Conservation (phyloP, 2,888 invertebrate species). For the Salpingus planirostris region DNA sequence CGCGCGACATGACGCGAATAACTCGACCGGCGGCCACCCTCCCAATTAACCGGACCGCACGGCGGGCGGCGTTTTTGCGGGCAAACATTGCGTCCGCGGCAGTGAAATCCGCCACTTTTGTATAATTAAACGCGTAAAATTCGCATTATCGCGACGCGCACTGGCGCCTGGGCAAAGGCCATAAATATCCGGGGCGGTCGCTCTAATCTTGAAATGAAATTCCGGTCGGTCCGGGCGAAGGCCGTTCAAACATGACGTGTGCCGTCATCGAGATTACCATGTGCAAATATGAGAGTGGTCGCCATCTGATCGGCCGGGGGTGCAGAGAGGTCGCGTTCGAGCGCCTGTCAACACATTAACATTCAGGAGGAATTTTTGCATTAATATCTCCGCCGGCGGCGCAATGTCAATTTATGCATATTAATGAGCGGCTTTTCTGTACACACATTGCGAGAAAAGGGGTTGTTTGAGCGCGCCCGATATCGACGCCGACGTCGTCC, state of each 20-base stretch:
- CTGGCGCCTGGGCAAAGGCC: constrained; percentile 28
- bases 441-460: constrained; percentile 8
- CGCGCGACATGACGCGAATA: constrained; percentile 29
- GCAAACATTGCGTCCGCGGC: too few species aligned
- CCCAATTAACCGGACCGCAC: too few species aligned
- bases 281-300: constrained; percentile 19
- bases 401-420: constrained; percentile 36
- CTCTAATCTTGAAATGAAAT: constrained; percentile 36
- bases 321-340: too few species aligned
- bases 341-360: constrained; percentile 22
- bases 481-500: too few species aligned
- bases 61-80: too few species aligned
- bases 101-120: too few species aligned
- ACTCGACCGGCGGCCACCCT: constrained; percentile 3
- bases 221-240: constrained; percentile 27
- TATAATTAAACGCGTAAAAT: constrained; percentile 30
- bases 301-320: too few species aligned
- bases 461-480: constrained; percentile 15
- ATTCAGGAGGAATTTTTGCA: constrained; percentile 34
- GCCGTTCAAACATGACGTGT: constrained; percentile 20
- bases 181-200: constrained; percentile 33
- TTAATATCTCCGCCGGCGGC: constrained; percentile 27
- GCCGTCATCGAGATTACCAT: constrained; percentile 20
- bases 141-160: constrained; percentile 30
- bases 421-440: constrained; percentile 24